Evolutionary conservation across 2,797 vertebrate species (phyloP).

Genomic region (Macrochelys suwanniensis): DNA sequence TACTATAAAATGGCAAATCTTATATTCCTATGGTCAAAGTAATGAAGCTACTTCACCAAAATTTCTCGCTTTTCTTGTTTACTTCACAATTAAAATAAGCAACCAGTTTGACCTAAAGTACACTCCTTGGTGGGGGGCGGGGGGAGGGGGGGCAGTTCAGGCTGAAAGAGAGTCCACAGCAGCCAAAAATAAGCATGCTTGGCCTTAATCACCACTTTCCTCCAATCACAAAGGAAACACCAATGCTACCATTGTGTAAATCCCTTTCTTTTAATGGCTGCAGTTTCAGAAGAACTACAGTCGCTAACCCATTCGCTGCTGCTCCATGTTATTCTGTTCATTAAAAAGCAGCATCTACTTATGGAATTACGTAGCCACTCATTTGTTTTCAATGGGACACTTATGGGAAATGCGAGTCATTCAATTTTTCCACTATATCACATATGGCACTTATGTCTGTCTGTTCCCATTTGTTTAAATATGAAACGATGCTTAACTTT

Average conservation of each 20-base stretch:
- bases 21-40: background rate
- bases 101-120: constrained; percentile 70
- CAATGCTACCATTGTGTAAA: constrained; percentile 6
- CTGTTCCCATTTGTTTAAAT: constrained; percentile 52
- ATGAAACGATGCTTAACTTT: constrained; percentile 38
- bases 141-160: constrained; percentile 1
- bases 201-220: constrained; percentile 69
- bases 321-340: background rate
- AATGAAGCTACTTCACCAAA: background rate
- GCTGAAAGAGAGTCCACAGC: constrained; percentile 45
- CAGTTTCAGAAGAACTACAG: background rate
- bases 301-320: background rate
- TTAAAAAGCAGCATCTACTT: background rate
- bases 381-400: background rate
- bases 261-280: constrained; percentile 53
- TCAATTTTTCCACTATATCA: constrained; percentile 42
- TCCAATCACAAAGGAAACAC: constrained; percentile 68
- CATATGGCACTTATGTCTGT: background rate
- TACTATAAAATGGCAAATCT: background rate
- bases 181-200: constrained; percentile 68
- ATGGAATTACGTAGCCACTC: background rate
- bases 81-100: constrained; percentile 66
- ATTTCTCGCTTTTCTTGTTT: constrained; percentile 47
- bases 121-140: constrained; percentile 63
- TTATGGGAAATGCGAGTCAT: constrained; percentile 9